Evolutionary conservation across 2,888 invertebrate genomes (phyloP).

Genomic region (Cacoxenus indagator): DNA sequence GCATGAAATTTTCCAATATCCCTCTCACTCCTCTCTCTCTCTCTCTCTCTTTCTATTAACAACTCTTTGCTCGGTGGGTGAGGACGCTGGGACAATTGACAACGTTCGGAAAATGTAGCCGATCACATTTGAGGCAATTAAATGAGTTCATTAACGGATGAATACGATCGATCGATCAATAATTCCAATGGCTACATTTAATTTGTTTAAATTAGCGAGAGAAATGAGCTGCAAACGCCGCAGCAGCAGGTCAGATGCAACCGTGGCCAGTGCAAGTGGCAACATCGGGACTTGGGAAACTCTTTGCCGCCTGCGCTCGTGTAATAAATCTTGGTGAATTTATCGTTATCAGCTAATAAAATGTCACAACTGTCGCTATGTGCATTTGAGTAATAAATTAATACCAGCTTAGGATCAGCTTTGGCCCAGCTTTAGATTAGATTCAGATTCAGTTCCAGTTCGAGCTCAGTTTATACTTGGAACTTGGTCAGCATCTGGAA

Average conservation of each 20-base stretch:
- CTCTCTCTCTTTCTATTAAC: neutral
- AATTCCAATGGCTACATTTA: constrained; percentile 44
- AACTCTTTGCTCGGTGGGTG: too few relatives aligned
- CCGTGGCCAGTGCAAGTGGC: neutral
- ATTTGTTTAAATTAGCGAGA: constrained; percentile 60
- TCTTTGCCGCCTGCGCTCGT: constrained; percentile 27
- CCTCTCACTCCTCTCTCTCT: constrained; percentile 27
- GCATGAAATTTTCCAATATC: neutral
- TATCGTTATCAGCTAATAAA: constrained; percentile 64
- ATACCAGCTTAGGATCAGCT: constrained; percentile 34
- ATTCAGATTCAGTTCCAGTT: neutral
- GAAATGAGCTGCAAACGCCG: neutral
- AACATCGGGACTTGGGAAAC: neutral
- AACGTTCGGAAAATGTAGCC: neutral
- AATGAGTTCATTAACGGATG: constrained; percentile 49
- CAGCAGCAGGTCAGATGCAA: neutral
- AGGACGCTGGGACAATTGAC: neutral
- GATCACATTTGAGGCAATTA: constrained; percentile 45
- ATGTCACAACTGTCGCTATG: constrained; percentile 48
- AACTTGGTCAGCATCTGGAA: constrained; percentile 14
- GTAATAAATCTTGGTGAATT: constrained; percentile 61
- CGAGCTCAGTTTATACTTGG: neutral
- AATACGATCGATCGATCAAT: constrained; percentile 46
- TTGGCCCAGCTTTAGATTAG: neutral
- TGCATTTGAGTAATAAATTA: constrained; percentile 51